These are phyloP conservation scores for Phylloscopus whistleri DNA, from an alignment of 2,113 vertebrate species.

Conservation along the genomic window DNA sequence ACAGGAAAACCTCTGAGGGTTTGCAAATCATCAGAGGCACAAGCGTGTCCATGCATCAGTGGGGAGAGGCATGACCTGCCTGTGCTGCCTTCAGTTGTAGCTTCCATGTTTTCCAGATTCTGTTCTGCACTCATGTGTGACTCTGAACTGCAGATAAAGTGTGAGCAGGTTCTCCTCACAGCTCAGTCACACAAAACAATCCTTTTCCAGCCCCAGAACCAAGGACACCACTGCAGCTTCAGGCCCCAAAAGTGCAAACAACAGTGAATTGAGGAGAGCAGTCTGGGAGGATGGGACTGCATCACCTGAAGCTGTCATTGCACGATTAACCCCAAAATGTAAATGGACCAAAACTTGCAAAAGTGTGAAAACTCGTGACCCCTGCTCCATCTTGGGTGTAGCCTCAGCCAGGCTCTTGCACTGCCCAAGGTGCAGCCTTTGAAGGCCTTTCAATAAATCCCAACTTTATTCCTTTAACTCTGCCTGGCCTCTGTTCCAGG, in stretches of 20 bases:
- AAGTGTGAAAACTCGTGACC: too few species aligned
- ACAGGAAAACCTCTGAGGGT: not conserved
- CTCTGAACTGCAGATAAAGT: not conserved
- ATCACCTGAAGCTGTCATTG: too few species aligned
- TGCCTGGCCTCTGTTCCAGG: not conserved
- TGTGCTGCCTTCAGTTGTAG: not conserved
- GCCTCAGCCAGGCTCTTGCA: too few species aligned
- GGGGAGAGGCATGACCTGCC: not conserved
- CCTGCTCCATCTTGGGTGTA: too few species aligned
- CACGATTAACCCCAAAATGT: too few species aligned
- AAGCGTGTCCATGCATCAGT: accelerated
- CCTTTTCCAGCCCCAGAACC: too few species aligned
- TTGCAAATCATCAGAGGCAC: not conserved
- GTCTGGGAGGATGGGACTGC: not conserved
- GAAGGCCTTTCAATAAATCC: not conserved
- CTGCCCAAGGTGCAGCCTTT: too few species aligned
- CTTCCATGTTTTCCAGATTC: not conserved
- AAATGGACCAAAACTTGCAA: too few species aligned
- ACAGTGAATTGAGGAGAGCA: not conserved
- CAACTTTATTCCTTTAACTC: not conserved
- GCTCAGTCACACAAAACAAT: too few species aligned
- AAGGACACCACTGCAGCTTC: too few species aligned
- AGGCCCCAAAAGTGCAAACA: too few species aligned
- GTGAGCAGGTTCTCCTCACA: too few species aligned
- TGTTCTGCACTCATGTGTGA: not conserved